Base-by-base conservation (phyloP, 1,140 invertebrate genomes). In the Mylabris phalerata region DNA sequence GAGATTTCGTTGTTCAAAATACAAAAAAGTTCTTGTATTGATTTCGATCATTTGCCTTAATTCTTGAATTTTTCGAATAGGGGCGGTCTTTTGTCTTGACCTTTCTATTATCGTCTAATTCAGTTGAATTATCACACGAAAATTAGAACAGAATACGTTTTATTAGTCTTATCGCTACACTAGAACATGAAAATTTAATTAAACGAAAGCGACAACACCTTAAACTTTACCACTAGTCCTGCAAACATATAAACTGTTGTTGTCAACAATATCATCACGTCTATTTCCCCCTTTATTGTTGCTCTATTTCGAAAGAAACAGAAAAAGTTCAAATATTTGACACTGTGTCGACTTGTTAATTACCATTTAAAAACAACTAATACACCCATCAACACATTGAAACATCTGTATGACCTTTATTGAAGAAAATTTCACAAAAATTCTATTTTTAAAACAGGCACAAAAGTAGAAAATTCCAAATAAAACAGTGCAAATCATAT, bases 341-440 rank as follows among this genome's bases (percentile, higher is more conserved):
- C 39, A 42, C 7, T 4, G 39, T 43, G 50, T 43, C 24, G 50
- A 41, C 41, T 52, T 44, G 7, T 52, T 52, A 42, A 52, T 43
- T 52, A 19, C 50, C 50, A 19, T 19, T 19, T 38, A 46, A 19
- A 47, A 55, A 55, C 52, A 39, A 42, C 32, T 48, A 42, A 40
- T 52, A 52, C 43, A 43, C 46, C 26, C 54, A 19, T 26, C 45
- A 39, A 4, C 47, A n/a, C 44, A 5, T 5, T 32, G 1, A 4
- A 32, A 32, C 32, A 32, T 32, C 32, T 32, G 32, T 32, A 0
- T 32, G 4, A 3, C 2, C 4, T 19, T 19, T 19, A 19, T 19
- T 19, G 19, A 19, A 5, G 32, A 32, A 1, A 3, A 32, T 32
- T 5, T 32, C 3, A 1, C 4, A 3, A 32, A 32, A 5, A 5